Percentiles rank a stretch among this genome's conserved stretches.
Evolutionary conservation across 2,797 vertebrate genomes (phyloP).

Genomic region (Acridotheres tristis): DNA sequence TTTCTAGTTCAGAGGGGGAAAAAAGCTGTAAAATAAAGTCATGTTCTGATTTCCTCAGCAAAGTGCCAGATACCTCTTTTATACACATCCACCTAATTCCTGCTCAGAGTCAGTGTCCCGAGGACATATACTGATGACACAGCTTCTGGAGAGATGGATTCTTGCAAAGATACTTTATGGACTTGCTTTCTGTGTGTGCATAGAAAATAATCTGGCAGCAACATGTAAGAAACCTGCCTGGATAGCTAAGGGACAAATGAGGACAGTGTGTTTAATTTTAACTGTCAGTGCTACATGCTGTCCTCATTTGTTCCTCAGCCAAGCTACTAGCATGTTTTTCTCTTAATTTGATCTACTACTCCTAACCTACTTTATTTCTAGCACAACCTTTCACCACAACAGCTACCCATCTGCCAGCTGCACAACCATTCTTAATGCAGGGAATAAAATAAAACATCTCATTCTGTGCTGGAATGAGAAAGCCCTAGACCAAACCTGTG

Average conservation of each 20-base stretch:
- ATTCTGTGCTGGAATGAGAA: not conserved
- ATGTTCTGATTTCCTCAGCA: not conserved
- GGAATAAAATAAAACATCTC: not conserved
- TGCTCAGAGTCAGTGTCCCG: not conserved
- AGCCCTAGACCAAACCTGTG: not conserved
- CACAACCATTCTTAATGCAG: not conserved
- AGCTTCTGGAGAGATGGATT: slow-evolving; percentile 1
- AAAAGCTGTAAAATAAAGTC: not conserved
- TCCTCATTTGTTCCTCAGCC: slow-evolving; percentile 55
- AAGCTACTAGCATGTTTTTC: slow-evolving; percentile 31
- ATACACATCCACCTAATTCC: not conserved
- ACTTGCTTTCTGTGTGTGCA: not conserved
- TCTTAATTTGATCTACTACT: slow-evolving; percentile 49
- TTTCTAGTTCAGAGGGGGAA: not conserved
- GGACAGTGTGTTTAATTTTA: slow-evolving; percentile 52
- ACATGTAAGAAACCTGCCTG: not conserved
- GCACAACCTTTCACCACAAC: slow-evolving; percentile 18
- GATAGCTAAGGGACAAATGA: slow-evolving; percentile 30
- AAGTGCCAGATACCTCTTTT: not conserved
- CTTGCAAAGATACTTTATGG: not conserved
- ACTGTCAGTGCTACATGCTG: not conserved
- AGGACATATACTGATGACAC: not conserved
- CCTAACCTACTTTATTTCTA: slow-evolving; percentile 51
- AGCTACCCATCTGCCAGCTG: slow-evolving; percentile 33
- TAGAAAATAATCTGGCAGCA: slow-evolving; percentile 25